phyloP scores from a whole-genome alignment of 2,113 vertebrate genomes.

The Formicarius rufipectus region DNA sequence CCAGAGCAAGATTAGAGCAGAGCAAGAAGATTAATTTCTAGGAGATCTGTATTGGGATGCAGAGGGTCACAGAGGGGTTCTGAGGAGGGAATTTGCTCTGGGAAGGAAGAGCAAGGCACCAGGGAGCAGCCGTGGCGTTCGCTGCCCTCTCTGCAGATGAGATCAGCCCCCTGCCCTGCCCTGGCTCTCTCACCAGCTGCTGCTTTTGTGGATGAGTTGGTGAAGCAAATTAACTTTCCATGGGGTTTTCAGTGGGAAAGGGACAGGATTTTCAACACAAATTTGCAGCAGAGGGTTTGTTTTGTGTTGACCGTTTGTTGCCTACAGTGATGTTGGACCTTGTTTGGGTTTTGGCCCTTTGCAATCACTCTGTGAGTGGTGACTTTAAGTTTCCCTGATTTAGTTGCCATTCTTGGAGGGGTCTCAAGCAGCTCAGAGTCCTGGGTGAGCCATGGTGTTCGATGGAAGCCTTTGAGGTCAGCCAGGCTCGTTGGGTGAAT shows the following conservation, averaged over 20 bases:
- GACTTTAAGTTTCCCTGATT: background rate
- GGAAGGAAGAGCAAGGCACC: background rate
- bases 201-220: background rate
- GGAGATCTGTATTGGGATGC: background rate
- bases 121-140: background rate
- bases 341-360: background rate
- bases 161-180: background rate
- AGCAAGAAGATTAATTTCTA: background rate
- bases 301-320: fast-evolving
- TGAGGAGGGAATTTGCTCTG: background rate
- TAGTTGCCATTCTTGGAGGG: background rate
- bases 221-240: background rate
- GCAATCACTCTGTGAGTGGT: background rate
- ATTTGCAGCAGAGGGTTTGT: background rate
- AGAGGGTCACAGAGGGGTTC: background rate
- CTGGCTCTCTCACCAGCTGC: background rate
- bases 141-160: background rate
- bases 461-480: background rate
- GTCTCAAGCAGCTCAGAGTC: background rate
- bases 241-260: background rate
- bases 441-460: background rate
- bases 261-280: background rate
- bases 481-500: background rate
- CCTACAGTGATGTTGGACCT: background rate
- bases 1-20: background rate